Percentiles rank a stretch among this genome's conserved stretches.
These are phyloP conservation scores for Callipepla squamata DNA, from an alignment of 2,113 vertebrate species.

Conservation along the genomic window DNA sequence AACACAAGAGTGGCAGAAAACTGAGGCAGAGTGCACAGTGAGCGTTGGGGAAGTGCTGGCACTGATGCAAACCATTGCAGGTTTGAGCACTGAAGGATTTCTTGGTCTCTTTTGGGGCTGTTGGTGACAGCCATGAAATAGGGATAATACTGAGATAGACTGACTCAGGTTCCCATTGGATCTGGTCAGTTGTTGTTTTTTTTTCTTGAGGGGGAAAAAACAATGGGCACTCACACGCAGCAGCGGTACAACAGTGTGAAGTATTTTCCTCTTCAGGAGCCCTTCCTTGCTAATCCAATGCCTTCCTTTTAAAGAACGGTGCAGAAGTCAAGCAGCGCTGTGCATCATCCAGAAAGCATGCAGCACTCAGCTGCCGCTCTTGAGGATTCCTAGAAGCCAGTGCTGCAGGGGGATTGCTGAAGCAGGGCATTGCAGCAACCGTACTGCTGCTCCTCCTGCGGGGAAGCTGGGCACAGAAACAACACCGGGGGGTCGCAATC, in stretches of 20 bases:
- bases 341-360: not conserved
- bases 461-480: not conserved
- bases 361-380: not conserved
- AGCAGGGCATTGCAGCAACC: not conserved
- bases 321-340: conserved; percentile 6
- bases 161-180: not conserved
- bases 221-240: not conserved
- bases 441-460: not conserved
- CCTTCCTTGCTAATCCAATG: not conserved
- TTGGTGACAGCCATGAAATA: not conserved
- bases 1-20: not conserved
- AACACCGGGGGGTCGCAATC: not conserved
- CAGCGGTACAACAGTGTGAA: not conserved
- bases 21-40: not conserved
- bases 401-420: not conserved
- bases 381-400: not conserved
- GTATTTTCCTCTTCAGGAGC: conserved; percentile 16
- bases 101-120: not conserved
- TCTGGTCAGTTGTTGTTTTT: not conserved
- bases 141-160: not conserved
- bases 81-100: not conserved
- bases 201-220: not conserved
- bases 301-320: not conserved
- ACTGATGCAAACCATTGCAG: not conserved
- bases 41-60: not conserved